Conservation (phyloP, 2,888 invertebrate species). For the Cheilosia variabilis region DNA sequence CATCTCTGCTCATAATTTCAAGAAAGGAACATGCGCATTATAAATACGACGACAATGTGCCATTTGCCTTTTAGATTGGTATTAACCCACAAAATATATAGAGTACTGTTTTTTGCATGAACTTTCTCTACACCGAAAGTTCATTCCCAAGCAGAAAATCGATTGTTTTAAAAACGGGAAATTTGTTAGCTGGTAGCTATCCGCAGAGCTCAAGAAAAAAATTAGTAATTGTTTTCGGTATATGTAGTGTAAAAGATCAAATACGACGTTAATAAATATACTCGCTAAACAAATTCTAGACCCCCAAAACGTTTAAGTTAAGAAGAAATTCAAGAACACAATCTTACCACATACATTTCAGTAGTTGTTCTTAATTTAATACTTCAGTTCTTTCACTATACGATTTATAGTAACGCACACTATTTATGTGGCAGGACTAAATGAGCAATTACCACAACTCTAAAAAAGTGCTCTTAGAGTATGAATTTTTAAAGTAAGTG, state of each 20-base stretch:
- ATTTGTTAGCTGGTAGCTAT: constrained; percentile 22
- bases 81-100: constrained; percentile 18
- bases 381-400: not conserved
- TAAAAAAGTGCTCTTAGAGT: constrained; percentile 23
- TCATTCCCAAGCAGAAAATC: constrained; percentile 52
- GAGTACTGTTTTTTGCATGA: constrained; percentile 17
- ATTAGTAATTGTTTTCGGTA: not conserved
- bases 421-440: constrained; percentile 12
- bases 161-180: constrained; percentile 35
- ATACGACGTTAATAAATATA: too few relatives aligned
- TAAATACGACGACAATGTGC: not conserved
- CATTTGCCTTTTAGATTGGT: constrained; percentile 24
- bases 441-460: constrained; percentile 11
- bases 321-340: not conserved
- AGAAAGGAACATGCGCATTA: constrained; percentile 28
- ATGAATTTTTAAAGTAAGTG: constrained; percentile 46
- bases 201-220: constrained; percentile 33
- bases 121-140: constrained; percentile 58
- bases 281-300: not conserved
- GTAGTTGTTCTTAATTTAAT: not conserved
- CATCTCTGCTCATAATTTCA: constrained; percentile 10
- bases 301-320: not conserved
- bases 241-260: not conserved
- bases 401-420: not conserved
- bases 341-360: constrained; percentile 3